Base-by-base conservation (phyloP, 2,113 vertebrate species). In the Verasper variegatus region DNA sequence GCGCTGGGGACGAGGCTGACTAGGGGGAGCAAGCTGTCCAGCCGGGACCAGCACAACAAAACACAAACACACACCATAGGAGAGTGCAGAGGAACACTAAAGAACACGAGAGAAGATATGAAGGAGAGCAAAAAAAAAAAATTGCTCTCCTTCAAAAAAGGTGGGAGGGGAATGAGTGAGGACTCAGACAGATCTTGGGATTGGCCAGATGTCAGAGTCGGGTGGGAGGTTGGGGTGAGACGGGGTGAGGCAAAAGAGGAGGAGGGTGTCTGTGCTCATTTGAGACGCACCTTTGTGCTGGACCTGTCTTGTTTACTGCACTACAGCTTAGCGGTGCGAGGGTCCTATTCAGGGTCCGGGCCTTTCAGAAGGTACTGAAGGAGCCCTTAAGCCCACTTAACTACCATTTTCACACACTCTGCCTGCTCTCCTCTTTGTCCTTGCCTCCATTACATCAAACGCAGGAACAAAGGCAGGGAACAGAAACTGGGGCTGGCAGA, bases 341-440 rank as follows among this genome's bases (percentile, higher is more conserved):
- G 96, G 96, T 97, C 96, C 97, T 90, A 92, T 93, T 93, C 91
- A 93, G 90, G 90, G 91, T 88, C 84, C 83, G 56, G 84, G 91
- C 88, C 97, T 99, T 99, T 99, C 97, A 99, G 96, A 97, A 96
- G 96, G 96, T 97, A 96, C 96, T 98, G 98, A 98, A 99, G 97
- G 97, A 99, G 96, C 97, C 98, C 97, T 98, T 98, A 98, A 99
- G 97, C 98, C 97, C 98, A 99, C 98, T 99, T 99, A 99, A 98
- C 98, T 98, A 98, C 97, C 98, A 99, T 99, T 99, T 99, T 99
- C 97, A 97, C 98, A 99, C 97, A 99, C 97, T 99, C 97, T 98
- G 96, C 95, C 96, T 95, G 96, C 97, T 97, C 96, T 97, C 97
- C 95, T 97, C 97, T 99, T 99, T 99, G 98, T 99, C 96, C 96